Conservation (phyloP, 2,888 invertebrate species). For the Aquatica leii region DNA sequence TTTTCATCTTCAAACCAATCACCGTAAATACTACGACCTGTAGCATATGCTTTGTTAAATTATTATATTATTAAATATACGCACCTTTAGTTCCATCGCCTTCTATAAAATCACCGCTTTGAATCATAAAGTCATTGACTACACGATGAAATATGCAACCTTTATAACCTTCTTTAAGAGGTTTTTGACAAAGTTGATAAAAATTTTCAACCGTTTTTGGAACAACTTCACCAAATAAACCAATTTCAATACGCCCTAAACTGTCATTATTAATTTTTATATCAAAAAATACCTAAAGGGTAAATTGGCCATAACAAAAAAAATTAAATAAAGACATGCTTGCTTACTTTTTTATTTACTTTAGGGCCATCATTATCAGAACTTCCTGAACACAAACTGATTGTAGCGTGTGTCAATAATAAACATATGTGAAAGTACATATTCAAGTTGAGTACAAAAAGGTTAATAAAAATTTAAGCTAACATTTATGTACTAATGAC, state of each 20-base stretch:
- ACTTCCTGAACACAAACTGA: too few relatives aligned
- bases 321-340: too few relatives aligned
- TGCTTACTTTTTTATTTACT: neutral
- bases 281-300: constrained; percentile 85
- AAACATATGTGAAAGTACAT: too few relatives aligned
- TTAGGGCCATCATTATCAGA: neutral
- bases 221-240: constrained; percentile 93
- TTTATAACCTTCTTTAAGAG: constrained; percentile 84
- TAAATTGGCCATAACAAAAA: too few relatives aligned
- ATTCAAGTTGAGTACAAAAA: too few relatives aligned
- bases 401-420: too few relatives aligned
- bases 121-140: too few relatives aligned
- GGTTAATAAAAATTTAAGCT: too few relatives aligned
- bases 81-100: constrained; percentile 93
- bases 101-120: constrained; percentile 93
- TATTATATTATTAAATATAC: too few relatives aligned
- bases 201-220: constrained; percentile 91
- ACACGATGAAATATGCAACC: constrained; percentile 91
- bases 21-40: constrained; percentile 89
- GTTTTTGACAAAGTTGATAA: constrained; percentile 77
- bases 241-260: constrained; percentile 78
- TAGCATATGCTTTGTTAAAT: constrained; percentile 42
- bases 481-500: too few relatives aligned
- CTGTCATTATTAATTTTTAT: constrained; percentile 78
- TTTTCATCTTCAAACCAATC: constrained; percentile 95